These are phyloP conservation scores for Oscheius sp. DNA, from an alignment of 2,888 invertebrate species.

Conservation along the genomic window DNA sequence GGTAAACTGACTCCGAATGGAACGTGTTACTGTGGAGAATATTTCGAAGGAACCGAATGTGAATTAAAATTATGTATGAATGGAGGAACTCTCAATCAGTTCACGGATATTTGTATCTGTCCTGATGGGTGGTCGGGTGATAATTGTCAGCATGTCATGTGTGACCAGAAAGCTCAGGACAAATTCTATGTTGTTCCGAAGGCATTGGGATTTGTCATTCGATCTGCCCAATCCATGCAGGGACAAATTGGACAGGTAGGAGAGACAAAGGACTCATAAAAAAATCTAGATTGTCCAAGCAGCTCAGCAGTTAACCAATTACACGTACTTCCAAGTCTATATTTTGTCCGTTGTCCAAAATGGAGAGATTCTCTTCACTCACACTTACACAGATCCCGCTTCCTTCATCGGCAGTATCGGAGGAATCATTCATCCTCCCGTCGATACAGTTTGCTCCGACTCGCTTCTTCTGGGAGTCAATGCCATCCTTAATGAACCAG, in stretches of 20 bases:
- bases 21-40: slow-evolving; percentile 56
- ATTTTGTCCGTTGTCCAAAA: slow-evolving; percentile 46
- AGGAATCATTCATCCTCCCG: slow-evolving; percentile 37
- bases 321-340: slow-evolving; percentile 40
- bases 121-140: slow-evolving; percentile 44
- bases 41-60: slow-evolving; percentile 48
- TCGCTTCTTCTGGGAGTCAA: slow-evolving; percentile 42
- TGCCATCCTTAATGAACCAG: slow-evolving; percentile 23
- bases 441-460: slow-evolving; percentile 50
- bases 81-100: slow-evolving; percentile 38
- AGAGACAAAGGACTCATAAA: no score
- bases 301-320: slow-evolving; percentile 37
- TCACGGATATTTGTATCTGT: slow-evolving; percentile 40
- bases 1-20: slow-evolving; percentile 44
- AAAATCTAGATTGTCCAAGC: slow-evolving; percentile 34
- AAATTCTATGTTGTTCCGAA: slow-evolving; percentile 41
- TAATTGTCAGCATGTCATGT: slow-evolving; percentile 46
- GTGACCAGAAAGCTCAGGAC: slow-evolving; percentile 35
- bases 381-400: slow-evolving; percentile 32
- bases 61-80: slow-evolving; percentile 51
- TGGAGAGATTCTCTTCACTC: slow-evolving; percentile 40
- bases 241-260: slow-evolving; percentile 36
- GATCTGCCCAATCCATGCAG: slow-evolving; percentile 44
- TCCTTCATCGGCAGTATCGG: slow-evolving; percentile 36
- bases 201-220: slow-evolving; percentile 54